Percentiles rank a stretch among this genome's conserved stretches.
These are phyloP conservation scores for Tokudaia tokunoshimensis DNA, from an alignment of 2,797 vertebrate genomes.

Conservation along the genomic window DNA sequence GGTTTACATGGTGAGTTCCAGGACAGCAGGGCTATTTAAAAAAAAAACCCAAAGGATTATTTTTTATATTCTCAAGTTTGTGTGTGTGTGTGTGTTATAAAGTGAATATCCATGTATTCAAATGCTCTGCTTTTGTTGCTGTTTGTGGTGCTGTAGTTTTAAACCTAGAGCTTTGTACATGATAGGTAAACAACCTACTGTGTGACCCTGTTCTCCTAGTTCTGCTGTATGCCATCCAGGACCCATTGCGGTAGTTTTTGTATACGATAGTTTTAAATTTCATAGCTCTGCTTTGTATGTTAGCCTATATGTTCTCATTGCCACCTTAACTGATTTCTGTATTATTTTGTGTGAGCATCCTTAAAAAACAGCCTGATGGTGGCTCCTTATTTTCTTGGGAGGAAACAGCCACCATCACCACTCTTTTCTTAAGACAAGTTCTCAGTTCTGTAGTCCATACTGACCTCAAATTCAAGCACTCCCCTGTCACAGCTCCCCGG, in stretches of 20 bases:
- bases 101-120: neutral
- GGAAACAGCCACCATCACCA: neutral
- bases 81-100: neutral
- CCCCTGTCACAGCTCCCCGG: too few relatives aligned
- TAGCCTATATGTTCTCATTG: neutral
- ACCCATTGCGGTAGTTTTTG: neutral
- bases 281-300: neutral
- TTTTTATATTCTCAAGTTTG: neutral
- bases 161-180: neutral
- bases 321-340: neutral
- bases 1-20: neutral
- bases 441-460: neutral
- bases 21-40: neutral
- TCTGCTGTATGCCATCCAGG: neutral
- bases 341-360: neutral
- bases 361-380: neutral
- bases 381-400: neutral
- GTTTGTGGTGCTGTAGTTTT: neutral
- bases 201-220: too few relatives aligned
- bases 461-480: neutral
- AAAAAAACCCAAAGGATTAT: too few relatives aligned
- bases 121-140: neutral
- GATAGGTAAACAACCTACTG: neutral
- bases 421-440: neutral
- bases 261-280: neutral